phyloP scores from a whole-genome alignment of 2,113 vertebrate species.

The Parus major region DNA sequence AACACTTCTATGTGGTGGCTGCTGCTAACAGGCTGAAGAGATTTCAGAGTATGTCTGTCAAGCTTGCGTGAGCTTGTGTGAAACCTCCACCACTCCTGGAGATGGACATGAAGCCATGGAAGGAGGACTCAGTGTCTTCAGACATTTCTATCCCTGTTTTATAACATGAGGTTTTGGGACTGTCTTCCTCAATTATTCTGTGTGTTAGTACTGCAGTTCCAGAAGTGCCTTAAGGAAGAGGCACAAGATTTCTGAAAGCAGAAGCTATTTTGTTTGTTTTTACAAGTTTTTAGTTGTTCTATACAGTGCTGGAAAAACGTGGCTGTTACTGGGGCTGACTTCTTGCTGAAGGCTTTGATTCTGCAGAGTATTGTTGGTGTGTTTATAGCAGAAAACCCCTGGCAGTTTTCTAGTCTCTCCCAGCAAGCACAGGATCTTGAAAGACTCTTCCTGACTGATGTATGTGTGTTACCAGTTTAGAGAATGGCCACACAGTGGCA shows the following conservation, averaged over 20 bases:
- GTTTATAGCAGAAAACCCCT: not conserved
- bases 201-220: not conserved
- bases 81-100: not conserved
- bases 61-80: conserved; percentile 1
- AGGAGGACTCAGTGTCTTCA: not conserved
- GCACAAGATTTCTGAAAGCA: not conserved
- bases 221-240: not conserved
- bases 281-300: not conserved
- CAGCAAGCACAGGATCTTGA: not conserved
- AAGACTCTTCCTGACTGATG: not conserved
- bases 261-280: not conserved
- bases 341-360: not conserved
- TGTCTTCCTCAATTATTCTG: not conserved
- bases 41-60: conserved; percentile 72
- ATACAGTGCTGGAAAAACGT: not conserved
- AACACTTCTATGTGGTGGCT: conserved; percentile 86
- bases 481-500: not conserved
- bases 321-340: not conserved
- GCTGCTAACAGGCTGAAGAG: conserved; percentile 87
- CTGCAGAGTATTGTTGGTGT: not conserved
- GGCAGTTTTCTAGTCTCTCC: not conserved
- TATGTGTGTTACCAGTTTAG: not conserved
- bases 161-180: not conserved
- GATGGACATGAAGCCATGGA: not conserved
- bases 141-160: not conserved